These are phyloP conservation scores for Xiphophorus hellerii DNA, from an alignment of 2,113 vertebrate genomes.

Conservation along the genomic window DNA sequence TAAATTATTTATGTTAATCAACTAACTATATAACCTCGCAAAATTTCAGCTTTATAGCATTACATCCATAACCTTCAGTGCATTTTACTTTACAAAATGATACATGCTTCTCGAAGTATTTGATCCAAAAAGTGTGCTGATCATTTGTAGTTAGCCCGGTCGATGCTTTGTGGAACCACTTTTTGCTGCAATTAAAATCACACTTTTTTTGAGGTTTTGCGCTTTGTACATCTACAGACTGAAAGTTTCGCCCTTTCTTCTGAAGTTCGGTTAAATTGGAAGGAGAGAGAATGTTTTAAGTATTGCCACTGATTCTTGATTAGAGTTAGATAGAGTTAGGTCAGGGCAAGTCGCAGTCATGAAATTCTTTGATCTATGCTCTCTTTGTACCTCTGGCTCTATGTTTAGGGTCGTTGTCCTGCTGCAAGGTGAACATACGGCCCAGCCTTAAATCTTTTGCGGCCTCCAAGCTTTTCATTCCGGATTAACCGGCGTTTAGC, in stretches of 20 bases:
- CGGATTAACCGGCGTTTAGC: not conserved
- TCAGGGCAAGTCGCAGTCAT: not conserved
- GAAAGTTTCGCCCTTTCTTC: not conserved
- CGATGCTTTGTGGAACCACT: no score
- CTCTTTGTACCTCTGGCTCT: not conserved
- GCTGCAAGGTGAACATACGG: no score
- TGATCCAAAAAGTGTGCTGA: not conserved
- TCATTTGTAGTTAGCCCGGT: not conserved
- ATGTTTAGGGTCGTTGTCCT: not conserved
- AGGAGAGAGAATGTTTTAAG: not conserved
- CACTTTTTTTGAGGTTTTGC: not conserved
- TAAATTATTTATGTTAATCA: not conserved
- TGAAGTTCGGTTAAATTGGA: not conserved
- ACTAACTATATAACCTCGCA: not conserved
- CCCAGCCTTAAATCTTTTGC: no score
- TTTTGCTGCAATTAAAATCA: not conserved
- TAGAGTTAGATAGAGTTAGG: not conserved
- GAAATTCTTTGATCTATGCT: not conserved
- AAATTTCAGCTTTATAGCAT: not conserved
- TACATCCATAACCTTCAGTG: not conserved
- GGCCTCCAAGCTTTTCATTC: no score
- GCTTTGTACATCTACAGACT: not conserved
- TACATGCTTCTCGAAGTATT: no score
- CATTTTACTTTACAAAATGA: not conserved
- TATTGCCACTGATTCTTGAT: not conserved